A percentile compares a stretch with the other conserved stretches of the same genome.
These are phyloP conservation scores for Abscondita cerata DNA, from an alignment of 2,888 invertebrate genomes.

Conservation along the genomic window DNA sequence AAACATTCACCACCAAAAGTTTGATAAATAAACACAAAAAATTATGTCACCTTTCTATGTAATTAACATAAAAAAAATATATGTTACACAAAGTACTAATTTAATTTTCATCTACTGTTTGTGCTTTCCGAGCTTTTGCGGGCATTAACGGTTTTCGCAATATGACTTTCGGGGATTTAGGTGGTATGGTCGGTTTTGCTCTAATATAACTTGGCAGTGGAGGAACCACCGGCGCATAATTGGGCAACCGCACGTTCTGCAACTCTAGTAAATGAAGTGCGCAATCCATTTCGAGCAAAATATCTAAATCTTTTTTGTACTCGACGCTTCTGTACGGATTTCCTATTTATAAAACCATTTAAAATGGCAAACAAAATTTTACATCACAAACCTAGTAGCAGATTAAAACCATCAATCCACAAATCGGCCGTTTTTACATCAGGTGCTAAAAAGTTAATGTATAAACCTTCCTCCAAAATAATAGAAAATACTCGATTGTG, in stretches of 20 bases:
- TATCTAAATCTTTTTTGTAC: conserved; percentile 51
- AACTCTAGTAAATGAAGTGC: conserved; percentile 52
- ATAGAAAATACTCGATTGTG: conserved; percentile 50
- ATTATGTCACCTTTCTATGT: conserved; percentile 11
- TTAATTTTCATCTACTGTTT: not conserved
- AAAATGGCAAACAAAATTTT: no score
- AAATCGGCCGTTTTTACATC: conserved; percentile 48
- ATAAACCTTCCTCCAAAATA: conserved; percentile 47
- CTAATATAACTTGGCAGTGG: conserved; percentile 44
- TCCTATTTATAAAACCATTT: conserved; percentile 36
- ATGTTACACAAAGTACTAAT: no score
- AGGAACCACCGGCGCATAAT: conserved; percentile 48
- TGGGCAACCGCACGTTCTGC: conserved; percentile 52
- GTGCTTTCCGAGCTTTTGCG: not conserved
- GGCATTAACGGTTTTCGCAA: conserved; percentile 9
- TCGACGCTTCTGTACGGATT: conserved; percentile 45
- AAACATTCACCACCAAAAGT: conserved; percentile 1
- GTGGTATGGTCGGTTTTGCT: conserved; percentile 43
- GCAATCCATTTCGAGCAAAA: conserved; percentile 53
- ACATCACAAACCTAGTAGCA: conserved; percentile 49
- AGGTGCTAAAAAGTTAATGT: conserved; percentile 52
- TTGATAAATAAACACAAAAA: conserved; percentile 41
- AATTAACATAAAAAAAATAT: not conserved
- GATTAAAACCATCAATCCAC: conserved; percentile 54
- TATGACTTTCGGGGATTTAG: conserved; percentile 38